phyloP scores from a whole-genome alignment of 1,140 invertebrate species.

The Cecropterus lyciades region DNA sequence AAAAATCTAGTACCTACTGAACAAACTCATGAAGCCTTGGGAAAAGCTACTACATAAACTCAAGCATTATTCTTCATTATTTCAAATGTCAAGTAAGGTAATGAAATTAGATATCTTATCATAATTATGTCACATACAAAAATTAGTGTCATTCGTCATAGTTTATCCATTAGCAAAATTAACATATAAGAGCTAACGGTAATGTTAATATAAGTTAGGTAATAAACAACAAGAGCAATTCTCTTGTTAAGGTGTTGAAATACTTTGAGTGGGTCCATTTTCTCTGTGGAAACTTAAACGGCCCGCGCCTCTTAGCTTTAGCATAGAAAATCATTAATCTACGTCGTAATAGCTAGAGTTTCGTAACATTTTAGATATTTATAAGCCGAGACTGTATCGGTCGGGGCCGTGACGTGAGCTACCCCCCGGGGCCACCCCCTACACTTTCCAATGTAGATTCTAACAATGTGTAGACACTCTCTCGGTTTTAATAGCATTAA shows the following conservation, averaged over 20 bases:
- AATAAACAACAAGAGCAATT: neutral
- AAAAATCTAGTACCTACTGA: too few species aligned
- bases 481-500: conserved; percentile 23
- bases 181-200: neutral
- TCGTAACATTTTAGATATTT: conserved; percentile 36
- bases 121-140: too few species aligned
- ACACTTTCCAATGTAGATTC: conserved; percentile 6
- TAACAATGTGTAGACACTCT: conserved; percentile 21
- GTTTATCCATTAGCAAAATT: neutral
- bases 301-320: conserved; percentile 8
- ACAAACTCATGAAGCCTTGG: too few species aligned
- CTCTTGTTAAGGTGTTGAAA: neutral
- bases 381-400: conserved; percentile 22
- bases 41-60: too few species aligned
- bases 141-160: too few species aligned
- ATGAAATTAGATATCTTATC: too few species aligned
- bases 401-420: conserved; percentile 2
- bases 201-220: neutral
- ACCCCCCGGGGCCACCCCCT: conserved; percentile 13
- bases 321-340: conserved; percentile 31
- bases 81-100: too few species aligned
- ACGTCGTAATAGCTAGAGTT: conserved; percentile 32
- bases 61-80: too few species aligned
- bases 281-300: conserved; percentile 10
- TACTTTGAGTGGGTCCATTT: neutral